A percentile compares a stretch with the other conserved stretches of the same genome.
Conservation (phyloP, 1,140 invertebrate species). For the Epicauta chinensis region DNA sequence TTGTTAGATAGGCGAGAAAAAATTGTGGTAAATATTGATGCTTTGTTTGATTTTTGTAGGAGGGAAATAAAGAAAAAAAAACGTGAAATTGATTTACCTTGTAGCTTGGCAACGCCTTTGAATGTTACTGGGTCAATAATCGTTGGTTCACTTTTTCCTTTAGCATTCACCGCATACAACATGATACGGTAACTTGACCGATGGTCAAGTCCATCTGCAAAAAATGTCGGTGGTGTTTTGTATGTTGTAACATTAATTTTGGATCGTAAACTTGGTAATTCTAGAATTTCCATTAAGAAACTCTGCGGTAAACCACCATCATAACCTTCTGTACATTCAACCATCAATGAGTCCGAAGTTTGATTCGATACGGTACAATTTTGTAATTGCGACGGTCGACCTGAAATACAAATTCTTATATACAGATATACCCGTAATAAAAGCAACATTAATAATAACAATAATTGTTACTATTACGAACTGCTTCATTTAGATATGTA, state of each 20-base stretch:
- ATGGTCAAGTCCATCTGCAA: slow-evolving; percentile 69
- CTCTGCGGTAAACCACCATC: slow-evolving; percentile 76
- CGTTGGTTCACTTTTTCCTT: slow-evolving; percentile 74
- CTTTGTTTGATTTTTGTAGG: no score
- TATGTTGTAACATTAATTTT: slow-evolving; percentile 38
- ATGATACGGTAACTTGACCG: slow-evolving; percentile 69
- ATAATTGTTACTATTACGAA: not conserved
- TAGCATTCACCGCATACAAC: slow-evolving; percentile 76
- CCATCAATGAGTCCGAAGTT: slow-evolving; percentile 70
- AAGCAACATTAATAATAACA: not conserved
- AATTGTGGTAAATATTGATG: no score
- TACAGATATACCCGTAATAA: no score
- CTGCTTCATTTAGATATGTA: not conserved
- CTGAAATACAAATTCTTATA: slow-evolving; percentile 44
- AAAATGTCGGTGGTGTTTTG: slow-evolving; percentile 59
- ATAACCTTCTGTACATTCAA: slow-evolving; percentile 76
- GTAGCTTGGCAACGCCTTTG: slow-evolving; percentile 68
- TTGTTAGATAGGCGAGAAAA: no score
- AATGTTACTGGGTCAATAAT: slow-evolving; percentile 77
- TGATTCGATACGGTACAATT: slow-evolving; percentile 88
- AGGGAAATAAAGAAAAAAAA: no score
- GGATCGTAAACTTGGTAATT: slow-evolving; percentile 48
- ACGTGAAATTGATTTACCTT: slow-evolving; percentile 41
- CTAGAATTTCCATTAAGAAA: slow-evolving; percentile 71
- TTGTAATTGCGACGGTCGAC: slow-evolving; percentile 75